Conservation (phyloP, 2,113 vertebrate species). For the Maccullochella peelii region DNA sequence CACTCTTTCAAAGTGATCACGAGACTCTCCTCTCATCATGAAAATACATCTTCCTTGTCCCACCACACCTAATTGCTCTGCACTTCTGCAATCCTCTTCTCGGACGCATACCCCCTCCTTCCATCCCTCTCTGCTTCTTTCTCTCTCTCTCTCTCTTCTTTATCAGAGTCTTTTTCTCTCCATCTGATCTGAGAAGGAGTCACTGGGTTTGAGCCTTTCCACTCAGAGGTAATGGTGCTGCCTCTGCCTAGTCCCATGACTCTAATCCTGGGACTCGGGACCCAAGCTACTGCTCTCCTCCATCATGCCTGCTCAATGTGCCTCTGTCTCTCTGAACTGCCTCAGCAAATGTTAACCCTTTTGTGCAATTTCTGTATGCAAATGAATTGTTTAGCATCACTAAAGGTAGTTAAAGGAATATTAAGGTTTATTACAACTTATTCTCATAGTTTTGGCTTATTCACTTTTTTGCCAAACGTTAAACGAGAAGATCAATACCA, state of each 20-base stretch:
- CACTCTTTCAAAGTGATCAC: constrained; percentile 68
- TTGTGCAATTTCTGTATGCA: constrained; percentile 16
- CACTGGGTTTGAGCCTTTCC: constrained; percentile 78
- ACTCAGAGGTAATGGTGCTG: constrained; percentile 79
- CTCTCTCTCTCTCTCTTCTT: constrained; percentile 23
- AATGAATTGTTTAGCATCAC: constrained; percentile 12
- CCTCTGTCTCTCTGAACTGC: constrained; percentile 61
- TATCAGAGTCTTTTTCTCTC: constrained; percentile 52
- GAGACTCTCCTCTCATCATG: constrained; percentile 60
- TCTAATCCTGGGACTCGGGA: constrained; percentile 80
- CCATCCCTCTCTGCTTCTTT: constrained; percentile 36
- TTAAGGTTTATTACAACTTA: neutral
- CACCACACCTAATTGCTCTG: constrained; percentile 68
- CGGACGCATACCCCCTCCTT: constrained; percentile 15
- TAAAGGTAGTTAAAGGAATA: neutral
- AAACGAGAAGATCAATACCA: neutral
- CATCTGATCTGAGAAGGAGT: constrained; percentile 74
- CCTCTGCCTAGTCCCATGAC: constrained; percentile 81
- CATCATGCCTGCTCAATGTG: constrained; percentile 65
- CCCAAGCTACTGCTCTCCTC: constrained; percentile 67
- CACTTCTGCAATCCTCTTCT: constrained; percentile 55
- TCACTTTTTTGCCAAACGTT: neutral
- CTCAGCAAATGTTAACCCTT: constrained; percentile 66
- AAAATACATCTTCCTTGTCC: constrained; percentile 62
- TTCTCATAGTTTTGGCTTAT: neutral